Evolutionary conservation across 2,797 vertebrate genomes (phyloP), one percentile per base, ranked within the genome.

Genomic region (Sebastes paucispinis): DNA sequence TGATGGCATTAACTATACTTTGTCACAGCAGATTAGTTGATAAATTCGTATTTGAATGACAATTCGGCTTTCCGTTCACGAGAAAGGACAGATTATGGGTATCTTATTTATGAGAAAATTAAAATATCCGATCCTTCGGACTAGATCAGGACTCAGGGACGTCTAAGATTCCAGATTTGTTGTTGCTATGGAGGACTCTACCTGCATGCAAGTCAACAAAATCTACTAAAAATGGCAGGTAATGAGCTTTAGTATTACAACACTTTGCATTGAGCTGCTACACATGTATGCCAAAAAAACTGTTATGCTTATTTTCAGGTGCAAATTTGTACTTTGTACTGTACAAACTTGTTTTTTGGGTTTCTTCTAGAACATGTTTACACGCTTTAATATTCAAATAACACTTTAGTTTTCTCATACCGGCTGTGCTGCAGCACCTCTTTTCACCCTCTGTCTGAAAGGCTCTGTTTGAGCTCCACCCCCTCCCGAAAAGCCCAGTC

Each of bases 161-260:
- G 18, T 29, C 9, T 36, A 14, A 58, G 34, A 62, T 12, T 69
- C 12, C 4, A 52, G 13, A 72, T 79, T 52, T 66, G 43, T 63
- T 71, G 34, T 47, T 70, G 27, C 54, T 66, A 13, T 32, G 4
- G 9, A 6, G 22, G 8, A 63, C 25, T 36, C 20, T 29, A 16
- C 29, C 4, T 78, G 72, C 67, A 76, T 57, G 29, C 39, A 43
- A 34, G 20, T 69, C 27, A 54, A 18, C 76, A 68, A 57, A 71
- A 67, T 36, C 43, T 39, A 29, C 16, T 62, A 9, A 67, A 77
- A 29, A 3, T 55, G n/a, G 8, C 62, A 72, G 50, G 22, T 29
- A 62, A 69, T n/a, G 25, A 73, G 22, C 22, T 54, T 65, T 34
- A 12, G 8, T 67, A 22, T 54, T 39, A 65, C 13, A 59, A 16